Evolutionary conservation across 2,797 vertebrate species (phyloP).

Genomic region (Triplophysa yarkandensis): DNA sequence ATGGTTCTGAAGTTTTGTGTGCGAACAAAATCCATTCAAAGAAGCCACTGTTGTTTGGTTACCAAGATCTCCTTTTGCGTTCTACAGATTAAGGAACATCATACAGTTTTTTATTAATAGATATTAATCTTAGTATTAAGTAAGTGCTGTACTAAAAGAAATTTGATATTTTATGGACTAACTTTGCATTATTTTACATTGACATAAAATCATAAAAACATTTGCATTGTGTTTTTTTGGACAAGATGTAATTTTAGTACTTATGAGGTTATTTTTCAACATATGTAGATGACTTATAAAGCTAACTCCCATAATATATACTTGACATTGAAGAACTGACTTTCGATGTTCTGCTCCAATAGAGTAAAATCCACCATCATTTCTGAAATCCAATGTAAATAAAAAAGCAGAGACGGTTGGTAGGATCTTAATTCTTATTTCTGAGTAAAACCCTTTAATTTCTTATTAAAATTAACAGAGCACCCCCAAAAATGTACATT

Average conservation of each 20-base stretch:
- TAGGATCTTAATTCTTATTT: conserved; percentile 38
- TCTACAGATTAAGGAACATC: not conserved
- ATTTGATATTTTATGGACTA: conserved; percentile 35
- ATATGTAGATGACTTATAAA: conserved; percentile 13
- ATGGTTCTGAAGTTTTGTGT: no score
- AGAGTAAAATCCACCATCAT: conserved; percentile 29
- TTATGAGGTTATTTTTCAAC: not conserved
- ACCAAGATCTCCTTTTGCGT: no score
- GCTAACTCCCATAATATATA: conserved; percentile 18
- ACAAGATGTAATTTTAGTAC: conserved; percentile 23
- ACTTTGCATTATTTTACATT: no score
- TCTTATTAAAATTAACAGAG: conserved; percentile 72
- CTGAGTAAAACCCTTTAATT: conserved; percentile 50
- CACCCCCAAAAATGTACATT: conserved; percentile 73
- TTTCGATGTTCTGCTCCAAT: conserved; percentile 42
- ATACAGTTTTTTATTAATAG: not conserved
- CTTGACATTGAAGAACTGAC: not conserved
- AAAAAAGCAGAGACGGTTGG: not conserved
- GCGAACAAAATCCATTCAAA: no score
- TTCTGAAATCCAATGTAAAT: not conserved
- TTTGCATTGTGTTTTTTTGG: conserved; percentile 53
- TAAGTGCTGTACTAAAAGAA: not conserved
- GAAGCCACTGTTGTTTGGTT: no score
- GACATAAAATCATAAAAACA: conserved; percentile 42
- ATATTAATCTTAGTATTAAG: not conserved